Base-by-base conservation (phyloP, 2,113 vertebrate species). In the Chlamydotis undulata region DNA sequence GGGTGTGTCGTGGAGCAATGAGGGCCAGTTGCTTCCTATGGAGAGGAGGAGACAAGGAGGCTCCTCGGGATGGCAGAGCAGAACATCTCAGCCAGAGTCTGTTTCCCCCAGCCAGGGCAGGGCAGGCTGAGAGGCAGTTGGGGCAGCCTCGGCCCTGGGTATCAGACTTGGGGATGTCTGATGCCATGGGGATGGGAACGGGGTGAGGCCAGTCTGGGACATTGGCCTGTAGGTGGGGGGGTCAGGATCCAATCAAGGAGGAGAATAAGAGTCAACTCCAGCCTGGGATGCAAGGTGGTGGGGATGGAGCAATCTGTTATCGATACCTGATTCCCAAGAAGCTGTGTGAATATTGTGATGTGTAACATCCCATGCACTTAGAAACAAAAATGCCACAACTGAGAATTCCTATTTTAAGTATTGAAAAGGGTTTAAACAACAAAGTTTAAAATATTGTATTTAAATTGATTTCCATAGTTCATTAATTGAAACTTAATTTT, bases 321-420 rank as follows among this genome's bases (percentile, higher is more conserved):
- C 35, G 64, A 71, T 50, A 22, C 19, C 41, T 10, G 29, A 60
- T 29, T 60, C 11, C n/a, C 23, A 60, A 22, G 53, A 79, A 90
- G 35, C 4, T 2, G 0, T 37, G 19, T 22, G 16, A 68, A 41
- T 76, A 35, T 7, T 24, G 24, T 2, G 4, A 13, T 59, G 12
- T 52, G 50, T 37, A 78, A 17, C 10, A 82, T n/a, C 10, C 24
- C 0, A 0, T 5, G 19, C 11, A 52, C 50, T 83, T 29, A 73
- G 37, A 57, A 89, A 47, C 14, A 83, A 60, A 81, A 81, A 65
- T 33, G 6, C 5, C 19, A 14, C 15, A 64, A 4, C 8, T 33
- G 16, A 7, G 10, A 79, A 43, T 75, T 82, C 70, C 41, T 57
- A 67, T 67, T n/a, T 29, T 75, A 43, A 19, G 8, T 65, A 7